Percentiles rank a stretch among this genome's conserved stretches.
These are phyloP conservation scores for Halictus quadricinctus DNA, from an alignment of 2,888 invertebrate species.

Conservation along the genomic window DNA sequence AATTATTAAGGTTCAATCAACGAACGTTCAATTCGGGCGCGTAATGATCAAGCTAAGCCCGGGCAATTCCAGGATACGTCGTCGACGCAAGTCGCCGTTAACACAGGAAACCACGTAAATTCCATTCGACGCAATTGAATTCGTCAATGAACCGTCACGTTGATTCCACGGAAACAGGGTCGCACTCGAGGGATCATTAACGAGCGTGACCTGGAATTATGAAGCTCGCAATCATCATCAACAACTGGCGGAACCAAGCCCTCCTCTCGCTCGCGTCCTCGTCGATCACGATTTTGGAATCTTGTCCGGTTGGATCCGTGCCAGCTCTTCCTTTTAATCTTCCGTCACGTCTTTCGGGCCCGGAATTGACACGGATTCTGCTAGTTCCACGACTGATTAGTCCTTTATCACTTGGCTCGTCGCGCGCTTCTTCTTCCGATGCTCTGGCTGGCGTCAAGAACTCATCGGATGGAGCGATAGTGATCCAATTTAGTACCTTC, in stretches of 20 bases:
- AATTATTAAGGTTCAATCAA: not conserved
- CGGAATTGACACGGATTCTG: slow-evolving; percentile 5
- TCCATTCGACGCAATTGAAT: slow-evolving; percentile 35
- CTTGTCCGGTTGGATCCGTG: slow-evolving; percentile 35
- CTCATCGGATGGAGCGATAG: not conserved
- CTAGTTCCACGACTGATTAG: slow-evolving; percentile 4
- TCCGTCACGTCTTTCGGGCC: slow-evolving; percentile 6
- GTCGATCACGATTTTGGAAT: slow-evolving; percentile 25
- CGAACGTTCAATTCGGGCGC: not conserved
- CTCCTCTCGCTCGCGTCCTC: slow-evolving; percentile 9
- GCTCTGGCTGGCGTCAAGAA: not conserved
- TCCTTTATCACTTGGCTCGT: slow-evolving; percentile 9
- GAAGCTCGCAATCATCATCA: slow-evolving; percentile 36
- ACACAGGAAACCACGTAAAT: slow-evolving; percentile 31
- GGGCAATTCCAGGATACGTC: slow-evolving; percentile 14
- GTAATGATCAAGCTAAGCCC: not conserved
- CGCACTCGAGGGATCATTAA: slow-evolving; percentile 43
- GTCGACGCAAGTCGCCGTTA: not conserved
- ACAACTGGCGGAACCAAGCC: not conserved
- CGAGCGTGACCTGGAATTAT: slow-evolving; percentile 50
- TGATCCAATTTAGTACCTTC: too few relatives aligned
- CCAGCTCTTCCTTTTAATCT: slow-evolving; percentile 50
- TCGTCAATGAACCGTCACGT: slow-evolving; percentile 33
- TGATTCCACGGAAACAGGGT: slow-evolving; percentile 19
- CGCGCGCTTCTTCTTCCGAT: not conserved